Conservation (phyloP, 2,888 invertebrate genomes). For the Anticlea derivata region DNA sequence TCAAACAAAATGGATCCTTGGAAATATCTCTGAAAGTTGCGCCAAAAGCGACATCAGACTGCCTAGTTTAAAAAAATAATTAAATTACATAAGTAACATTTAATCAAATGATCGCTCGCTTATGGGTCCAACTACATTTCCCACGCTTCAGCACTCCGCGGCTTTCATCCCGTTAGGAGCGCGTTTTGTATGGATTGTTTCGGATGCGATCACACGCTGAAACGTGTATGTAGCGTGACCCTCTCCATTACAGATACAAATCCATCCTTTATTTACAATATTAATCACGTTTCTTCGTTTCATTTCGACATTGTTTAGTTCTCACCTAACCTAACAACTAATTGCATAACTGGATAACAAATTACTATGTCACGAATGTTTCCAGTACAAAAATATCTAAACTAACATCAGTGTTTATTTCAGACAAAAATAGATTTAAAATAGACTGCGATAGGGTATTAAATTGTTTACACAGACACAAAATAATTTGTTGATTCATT, state of each 20-base stretch:
- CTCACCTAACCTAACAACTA: conserved; percentile 59
- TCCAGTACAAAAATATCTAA: conserved; percentile 22
- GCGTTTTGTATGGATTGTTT: neutral
- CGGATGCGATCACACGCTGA: too few species aligned
- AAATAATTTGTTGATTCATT: conserved; percentile 20
- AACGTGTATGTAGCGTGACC: neutral
- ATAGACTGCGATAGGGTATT: neutral
- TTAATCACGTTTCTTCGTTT: conserved; percentile 73
- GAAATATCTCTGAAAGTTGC: conserved; percentile 24
- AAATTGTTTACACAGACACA: conserved; percentile 1
- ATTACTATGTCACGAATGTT: conserved; percentile 25
- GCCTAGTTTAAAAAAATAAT: conserved; percentile 39
- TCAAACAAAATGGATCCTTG: conserved; percentile 24
- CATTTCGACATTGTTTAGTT: conserved; percentile 76
- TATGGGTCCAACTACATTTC: conserved; percentile 1
- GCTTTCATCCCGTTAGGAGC: neutral
- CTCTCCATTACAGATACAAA: conserved; percentile 43
- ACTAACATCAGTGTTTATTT: neutral
- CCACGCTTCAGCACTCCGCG: too few species aligned
- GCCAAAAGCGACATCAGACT: conserved; percentile 34
- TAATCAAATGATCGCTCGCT: conserved; percentile 42
- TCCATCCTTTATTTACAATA: conserved; percentile 63
- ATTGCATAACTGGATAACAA: conserved; percentile 17
- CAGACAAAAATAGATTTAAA: conserved; percentile 12
- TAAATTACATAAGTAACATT: conserved; percentile 50